A percentile compares a stretch with the other conserved stretches of the same genome.
These are phyloP conservation scores for Hipposideros larvatus DNA, from an alignment of 2,797 vertebrate genomes.

Conservation along the genomic window DNA sequence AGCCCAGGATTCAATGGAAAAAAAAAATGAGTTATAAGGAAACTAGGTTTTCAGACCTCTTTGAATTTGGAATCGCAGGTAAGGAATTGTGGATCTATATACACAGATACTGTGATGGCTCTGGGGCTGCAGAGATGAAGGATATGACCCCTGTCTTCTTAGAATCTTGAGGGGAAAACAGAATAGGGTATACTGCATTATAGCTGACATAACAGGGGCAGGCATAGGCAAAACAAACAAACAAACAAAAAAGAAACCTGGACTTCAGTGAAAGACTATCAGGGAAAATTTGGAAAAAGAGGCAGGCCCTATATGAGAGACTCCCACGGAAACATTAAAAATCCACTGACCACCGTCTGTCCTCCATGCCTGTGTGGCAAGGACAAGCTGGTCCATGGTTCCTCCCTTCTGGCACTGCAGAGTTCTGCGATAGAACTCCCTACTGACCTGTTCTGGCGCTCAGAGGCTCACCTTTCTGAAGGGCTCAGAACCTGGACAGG, in stretches of 20 bases:
- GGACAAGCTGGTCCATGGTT: not conserved
- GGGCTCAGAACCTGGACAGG: rapidly evolving
- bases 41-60: conserved; percentile 1
- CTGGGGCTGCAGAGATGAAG: not conserved
- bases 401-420: not conserved
- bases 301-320: not conserved
- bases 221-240: not conserved
- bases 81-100: not conserved
- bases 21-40: conserved; percentile 23
- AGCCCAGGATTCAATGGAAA: not conserved
- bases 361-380: not conserved
- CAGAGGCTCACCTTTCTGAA: not conserved
- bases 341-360: not conserved
- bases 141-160: not conserved
- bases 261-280: not conserved
- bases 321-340: not conserved
- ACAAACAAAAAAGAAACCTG: too few species aligned
- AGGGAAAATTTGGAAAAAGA: not conserved
- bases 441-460: not conserved
- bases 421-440: not conserved
- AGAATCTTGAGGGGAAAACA: too few species aligned
- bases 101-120: not conserved
- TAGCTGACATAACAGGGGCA: not conserved
- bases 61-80: not conserved
- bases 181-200: rapidly evolving